Conservation (phyloP, 2,888 invertebrate genomes). For the Tortrix viridana region DNA sequence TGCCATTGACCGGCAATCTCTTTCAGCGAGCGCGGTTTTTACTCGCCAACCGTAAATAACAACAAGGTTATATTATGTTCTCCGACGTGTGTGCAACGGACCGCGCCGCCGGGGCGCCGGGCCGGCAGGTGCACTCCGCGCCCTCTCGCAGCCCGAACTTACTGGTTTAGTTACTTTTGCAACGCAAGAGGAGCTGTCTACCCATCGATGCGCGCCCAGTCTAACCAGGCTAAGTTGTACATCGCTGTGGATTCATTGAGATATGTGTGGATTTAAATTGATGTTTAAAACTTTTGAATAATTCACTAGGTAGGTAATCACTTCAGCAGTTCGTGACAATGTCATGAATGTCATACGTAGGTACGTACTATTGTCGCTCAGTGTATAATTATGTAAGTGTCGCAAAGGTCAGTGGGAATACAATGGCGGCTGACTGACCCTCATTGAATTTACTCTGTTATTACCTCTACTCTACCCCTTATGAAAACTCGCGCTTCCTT, state of each 20-base stretch:
- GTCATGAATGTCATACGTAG: conserved; percentile 44
- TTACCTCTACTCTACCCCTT: conserved; percentile 16
- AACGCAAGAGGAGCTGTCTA: conserved; percentile 9
- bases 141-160: conserved; percentile 42
- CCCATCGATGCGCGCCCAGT: too few relatives aligned
- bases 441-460: conserved; percentile 43
- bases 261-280: too few relatives aligned
- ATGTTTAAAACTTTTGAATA: conserved; percentile 20
- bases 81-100: conserved; percentile 44
- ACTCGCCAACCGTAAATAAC: conserved; percentile 38
- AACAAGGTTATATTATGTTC: conserved; percentile 39
- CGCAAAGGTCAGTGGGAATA: conserved; percentile 68
- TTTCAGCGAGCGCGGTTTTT: conserved; percentile 34
- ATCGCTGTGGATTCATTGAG: too few relatives aligned
- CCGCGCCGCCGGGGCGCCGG: conserved; percentile 28
- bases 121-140: conserved; percentile 59
- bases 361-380: conserved; percentile 43
- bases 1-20: conserved; percentile 19
- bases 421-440: conserved; percentile 63
- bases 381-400: conserved; percentile 70
- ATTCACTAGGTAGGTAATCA: conserved; percentile 33
- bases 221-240: too few relatives aligned
- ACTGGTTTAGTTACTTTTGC: conserved; percentile 50
- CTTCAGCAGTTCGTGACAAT: conserved; percentile 31
- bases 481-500: conserved; percentile 13